Base-by-base conservation (phyloP, 2,113 vertebrate species). In the Struthidea cinerea region DNA sequence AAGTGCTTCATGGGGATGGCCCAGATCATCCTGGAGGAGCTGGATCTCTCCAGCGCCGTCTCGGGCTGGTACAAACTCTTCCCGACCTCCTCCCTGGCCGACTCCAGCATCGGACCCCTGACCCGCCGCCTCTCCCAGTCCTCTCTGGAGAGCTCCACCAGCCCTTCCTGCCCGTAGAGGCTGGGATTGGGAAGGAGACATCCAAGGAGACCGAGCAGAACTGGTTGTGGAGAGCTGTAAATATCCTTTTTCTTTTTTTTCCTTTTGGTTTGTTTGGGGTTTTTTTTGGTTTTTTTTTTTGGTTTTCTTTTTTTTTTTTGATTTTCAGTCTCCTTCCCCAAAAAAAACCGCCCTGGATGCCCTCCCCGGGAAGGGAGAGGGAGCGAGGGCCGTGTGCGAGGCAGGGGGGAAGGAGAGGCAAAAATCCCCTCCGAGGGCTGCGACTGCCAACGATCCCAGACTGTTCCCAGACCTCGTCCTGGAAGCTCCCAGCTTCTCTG, bases 1-100 rank as follows among this genome's bases (percentile, higher is more conserved):
- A 99, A 99, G 98, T 99, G 99, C 98, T 99, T 99, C 99, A 99
- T 99, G 99, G 99, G 99, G 84, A 99, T 99, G 99, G 99, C 99
- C 52, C 99, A 99, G 98, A 99, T 99, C 96, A 98, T 99, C 70
- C 96, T 99, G 96, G 99, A 99, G 44, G 99, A 99, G 98, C 98
- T 99, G 94, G 99, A 99, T 95, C 98, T 99, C 96, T 99, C 99
- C 46, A 98, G 98, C 20, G 84, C 87, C 1, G 98, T 99, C 65
- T 91, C 98, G 3, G 99, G 99, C 97, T 99, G 99, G 99, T 99
- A 99, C 98, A 99, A 99, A 99, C 99, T 99, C 97, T 99, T 99
- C 97, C 99, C 99, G 94, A 99, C 99, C 44, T 99, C 99, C 80
- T 99, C 99, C 14, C 96, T 99, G 98, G 99, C 99, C 14, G 99